Conservation (phyloP, 2,888 invertebrate species). For the Teleogryllus oceanicus region DNA sequence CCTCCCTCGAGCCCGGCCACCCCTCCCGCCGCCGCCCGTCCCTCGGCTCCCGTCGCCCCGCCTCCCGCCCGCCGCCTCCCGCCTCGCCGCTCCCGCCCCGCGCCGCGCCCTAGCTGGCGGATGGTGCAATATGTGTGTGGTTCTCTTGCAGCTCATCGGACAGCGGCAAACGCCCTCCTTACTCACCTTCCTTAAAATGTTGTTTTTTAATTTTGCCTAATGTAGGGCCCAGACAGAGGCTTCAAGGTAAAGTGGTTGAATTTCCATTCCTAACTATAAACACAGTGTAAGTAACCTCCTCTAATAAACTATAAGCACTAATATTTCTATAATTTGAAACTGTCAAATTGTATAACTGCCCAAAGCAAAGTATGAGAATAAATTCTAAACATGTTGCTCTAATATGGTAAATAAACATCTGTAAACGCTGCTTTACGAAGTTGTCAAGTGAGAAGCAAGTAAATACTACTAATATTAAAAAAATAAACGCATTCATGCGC, state of each 20-base stretch:
- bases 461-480: background rate
- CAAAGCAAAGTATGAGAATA: background rate
- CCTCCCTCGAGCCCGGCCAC: background rate
- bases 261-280: slow-evolving; percentile 29
- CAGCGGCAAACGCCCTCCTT: background rate
- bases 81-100: background rate
- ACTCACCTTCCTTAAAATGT: slow-evolving; percentile 21
- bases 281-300: slow-evolving; percentile 20
- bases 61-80: background rate
- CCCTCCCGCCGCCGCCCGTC: background rate
- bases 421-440: background rate
- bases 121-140: background rate
- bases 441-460: background rate
- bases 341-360: background rate
- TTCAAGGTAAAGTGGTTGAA: slow-evolving; percentile 30
- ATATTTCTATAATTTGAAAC: background rate
- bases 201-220: slow-evolving; percentile 25
- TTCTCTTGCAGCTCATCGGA: slow-evolving; percentile 4
- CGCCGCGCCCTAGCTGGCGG: background rate
- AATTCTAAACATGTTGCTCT: background rate
- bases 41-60: background rate
- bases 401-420: background rate
- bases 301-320: background rate
- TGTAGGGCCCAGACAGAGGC: slow-evolving; percentile 24
- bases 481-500: background rate